Base-by-base conservation (phyloP, 2,888 invertebrate species). In the Sclerodermus sp. region DNA sequence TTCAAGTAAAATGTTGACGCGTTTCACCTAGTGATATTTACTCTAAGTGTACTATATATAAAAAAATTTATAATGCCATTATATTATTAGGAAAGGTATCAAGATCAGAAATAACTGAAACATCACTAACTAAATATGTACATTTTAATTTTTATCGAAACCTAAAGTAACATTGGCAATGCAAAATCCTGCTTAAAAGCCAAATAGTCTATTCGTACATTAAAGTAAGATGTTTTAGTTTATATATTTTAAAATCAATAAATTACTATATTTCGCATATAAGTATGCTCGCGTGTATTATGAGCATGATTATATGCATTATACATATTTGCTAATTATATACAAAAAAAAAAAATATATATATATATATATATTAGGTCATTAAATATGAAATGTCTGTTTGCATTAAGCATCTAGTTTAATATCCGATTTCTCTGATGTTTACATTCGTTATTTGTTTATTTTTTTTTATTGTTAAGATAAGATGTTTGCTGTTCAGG, bases 81-180 rank as follows among this genome's bases (percentile, higher is more conserved):
- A 34, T 13, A 34, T 13, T n/a, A 12, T 34, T 34, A 34, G 34
- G 34, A 34, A 34, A 34, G 34, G 34, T 34, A 34, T 34, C 34
- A 34, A 34, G 10, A 34, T 34, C 34, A 34, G 34, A 34, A 34
- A 34, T 34, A 12, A 34, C 34, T 34, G 13, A 34, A 12, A 34
- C 34, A 34, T 34, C 23, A 49, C 45, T 45, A 57, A 58, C 57
- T 57, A 49, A 57, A 46, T 58, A 58, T 58, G 30, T 51, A 52
- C 58, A 58, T 55, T 55, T 57, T 52, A 61, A 62, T 61, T 38
- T 36, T 50, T 58, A 23, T 47, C 45, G 43, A 62, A 47, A 53
- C 36, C 49, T 48, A 50, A 23, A 42, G 42, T 40, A 40, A 55
- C 41, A 58, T 41, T 64, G 53, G 55, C 53, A 50, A 53, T 61